A percentile compares a stretch with the other conserved stretches of the same genome.
These are phyloP conservation scores for Drosophila subpulchrella DNA, from an alignment of 1,140 invertebrate genomes.

Conservation along the genomic window DNA sequence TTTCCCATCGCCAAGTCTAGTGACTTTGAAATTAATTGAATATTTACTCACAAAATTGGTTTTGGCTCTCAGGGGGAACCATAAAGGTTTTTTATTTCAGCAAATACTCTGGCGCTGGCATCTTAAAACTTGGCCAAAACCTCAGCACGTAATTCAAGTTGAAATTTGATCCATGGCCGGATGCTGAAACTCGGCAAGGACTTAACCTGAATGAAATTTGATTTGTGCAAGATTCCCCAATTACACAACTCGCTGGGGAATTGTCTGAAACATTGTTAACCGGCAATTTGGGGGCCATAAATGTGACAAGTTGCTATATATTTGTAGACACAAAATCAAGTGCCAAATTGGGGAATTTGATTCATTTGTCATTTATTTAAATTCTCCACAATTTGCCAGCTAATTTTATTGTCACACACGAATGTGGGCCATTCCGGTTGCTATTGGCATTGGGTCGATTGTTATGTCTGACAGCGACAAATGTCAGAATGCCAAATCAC, in stretches of 20 bases:
- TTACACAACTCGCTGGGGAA: constrained; percentile 30
- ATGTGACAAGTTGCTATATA: constrained; percentile 40
- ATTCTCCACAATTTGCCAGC: constrained; percentile 41
- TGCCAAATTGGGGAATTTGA: constrained; percentile 24
- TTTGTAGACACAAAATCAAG: constrained; percentile 23
- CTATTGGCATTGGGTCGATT: constrained; percentile 65
- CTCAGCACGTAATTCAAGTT: not conserved
- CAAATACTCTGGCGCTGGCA: not conserved
- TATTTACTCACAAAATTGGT: constrained; percentile 6
- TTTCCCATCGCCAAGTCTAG: not conserved
- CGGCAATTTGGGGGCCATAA: constrained; percentile 22
- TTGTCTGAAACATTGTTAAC: constrained; percentile 23
- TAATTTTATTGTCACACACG: constrained; percentile 44
- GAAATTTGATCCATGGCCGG: not conserved
- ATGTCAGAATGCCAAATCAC: constrained; percentile 73
- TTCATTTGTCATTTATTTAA: constrained; percentile 55
- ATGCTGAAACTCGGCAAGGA: not conserved
- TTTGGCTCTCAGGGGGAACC: not conserved
- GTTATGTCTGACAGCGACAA: constrained; percentile 76
- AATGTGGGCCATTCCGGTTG: constrained; percentile 25
- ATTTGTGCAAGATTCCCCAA: constrained; percentile 9
- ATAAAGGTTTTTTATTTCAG: not conserved
- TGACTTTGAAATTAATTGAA: constrained; percentile 1
- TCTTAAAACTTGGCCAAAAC: not conserved
- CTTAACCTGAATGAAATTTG: constrained; percentile 1